Evolutionary conservation across 1,140 invertebrate genomes (phyloP), one percentile per base, ranked within the genome.

Genomic region (Cydia strobilella): DNA sequence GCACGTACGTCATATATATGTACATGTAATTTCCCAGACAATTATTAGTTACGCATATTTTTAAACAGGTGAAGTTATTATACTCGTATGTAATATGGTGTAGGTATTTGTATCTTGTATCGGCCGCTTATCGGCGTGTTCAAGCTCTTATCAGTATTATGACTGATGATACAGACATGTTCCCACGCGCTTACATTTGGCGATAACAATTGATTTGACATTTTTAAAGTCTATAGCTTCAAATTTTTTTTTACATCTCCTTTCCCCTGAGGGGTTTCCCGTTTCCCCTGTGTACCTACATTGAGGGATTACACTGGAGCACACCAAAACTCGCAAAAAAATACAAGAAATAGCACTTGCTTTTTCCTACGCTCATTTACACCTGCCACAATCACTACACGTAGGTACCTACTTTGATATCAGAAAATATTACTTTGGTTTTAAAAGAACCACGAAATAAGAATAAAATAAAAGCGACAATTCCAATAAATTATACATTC

Each of bases 41-140:
- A 59, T 59, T 23, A 59, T 59, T 23, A 2, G 54, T 59, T 59
- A 59, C 20, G 54, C 63, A 66, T 66, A 15, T 20, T 63, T 27
- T 35, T 66, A 31, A 66, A 35, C 63, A 23, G 15, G 27, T 35
- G 63, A 31, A 12, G 63, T 66, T 12, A 35, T 66, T 51, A 51
- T 12, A 59, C 18, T 10, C 10, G 18, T 59, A 42, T 10, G 65
- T 69, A 69, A 69, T 39, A 42, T 7, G 27, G 15, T 69, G 65
- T 15, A 35, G 65, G 63, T n/a, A n/a, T 66, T 63, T 66, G 13
- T 66, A 66, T 66, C 63, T 63, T 66, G 13, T 66, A 66, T 66
- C 63, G 23, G 25, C 27, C 25, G 12, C 65, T 69, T 69, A 69
- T 69, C 65, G 7, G n/a, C 31, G 23, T 69, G 65, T 69, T 18